Percentiles rank a stretch among this genome's conserved stretches.
Evolutionary conservation across 2,888 invertebrate species (phyloP).

Genomic region (Plagodis pulveraria): DNA sequence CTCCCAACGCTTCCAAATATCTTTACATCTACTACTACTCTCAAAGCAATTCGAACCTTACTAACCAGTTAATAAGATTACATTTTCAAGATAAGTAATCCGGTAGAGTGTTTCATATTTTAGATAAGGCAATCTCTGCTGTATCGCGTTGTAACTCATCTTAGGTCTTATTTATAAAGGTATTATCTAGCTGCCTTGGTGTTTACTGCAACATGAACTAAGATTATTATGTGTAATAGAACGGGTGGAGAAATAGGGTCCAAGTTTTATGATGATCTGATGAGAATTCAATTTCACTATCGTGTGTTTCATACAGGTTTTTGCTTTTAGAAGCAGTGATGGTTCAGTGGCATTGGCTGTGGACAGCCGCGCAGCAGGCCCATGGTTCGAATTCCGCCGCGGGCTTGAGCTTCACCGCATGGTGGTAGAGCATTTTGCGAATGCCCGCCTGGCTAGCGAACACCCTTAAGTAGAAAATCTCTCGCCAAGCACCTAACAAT

Average conservation of each 20-base stretch:
- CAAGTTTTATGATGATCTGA: background rate
- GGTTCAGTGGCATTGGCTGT: no score
- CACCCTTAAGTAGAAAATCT: no score
- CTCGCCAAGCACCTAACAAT: no score
- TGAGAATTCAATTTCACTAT: slow-evolving; percentile 1
- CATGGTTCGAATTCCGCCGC: no score
- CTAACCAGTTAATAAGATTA: slow-evolving; percentile 2
- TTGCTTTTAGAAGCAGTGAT: no score
- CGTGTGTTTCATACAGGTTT: background rate
- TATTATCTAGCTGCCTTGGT: slow-evolving; percentile 34
- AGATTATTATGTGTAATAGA: slow-evolving; percentile 19
- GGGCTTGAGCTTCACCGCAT: no score
- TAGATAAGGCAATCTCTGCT: slow-evolving; percentile 43
- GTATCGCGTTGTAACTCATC: slow-evolving; percentile 47
- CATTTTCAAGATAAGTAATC: background rate
- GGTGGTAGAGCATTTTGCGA: no score
- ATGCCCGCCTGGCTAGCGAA: no score
- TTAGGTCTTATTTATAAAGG: slow-evolving; percentile 46
- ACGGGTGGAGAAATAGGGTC: slow-evolving; percentile 2
- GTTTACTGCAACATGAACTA: slow-evolving; percentile 18
- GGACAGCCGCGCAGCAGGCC: no score
- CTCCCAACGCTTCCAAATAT: slow-evolving; percentile 32
- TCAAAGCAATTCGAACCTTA: slow-evolving; percentile 9
- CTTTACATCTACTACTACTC: slow-evolving; percentile 2
- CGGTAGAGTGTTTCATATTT: slow-evolving; percentile 33